These are phyloP conservation scores for Herminia tarsipennalis DNA, from an alignment of 2,888 invertebrate species.

Conservation along the genomic window DNA sequence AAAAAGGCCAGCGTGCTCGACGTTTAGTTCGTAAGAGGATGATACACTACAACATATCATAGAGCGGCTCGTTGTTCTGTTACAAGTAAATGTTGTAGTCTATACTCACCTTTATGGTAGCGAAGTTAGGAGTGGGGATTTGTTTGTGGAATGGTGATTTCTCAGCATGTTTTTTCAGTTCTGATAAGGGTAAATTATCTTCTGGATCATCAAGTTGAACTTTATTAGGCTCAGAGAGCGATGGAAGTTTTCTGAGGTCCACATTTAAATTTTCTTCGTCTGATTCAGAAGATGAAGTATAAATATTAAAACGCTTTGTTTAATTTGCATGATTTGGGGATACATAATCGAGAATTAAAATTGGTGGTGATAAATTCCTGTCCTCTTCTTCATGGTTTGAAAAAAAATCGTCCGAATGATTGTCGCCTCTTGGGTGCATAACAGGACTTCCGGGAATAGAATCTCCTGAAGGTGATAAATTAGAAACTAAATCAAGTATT, in stretches of 20 bases:
- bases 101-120: no score
- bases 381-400: not conserved
- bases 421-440: not conserved
- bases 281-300: constrained; percentile 11
- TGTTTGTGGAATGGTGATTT: no score
- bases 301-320: not conserved
- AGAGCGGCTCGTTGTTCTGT: no score
- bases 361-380: constrained; percentile 1
- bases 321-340: not conserved
- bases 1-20: no score
- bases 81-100: no score
- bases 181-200: no score
- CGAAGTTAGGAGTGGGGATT: no score
- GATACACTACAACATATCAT: no score
- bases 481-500: not conserved
- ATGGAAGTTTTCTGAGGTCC: not conserved
- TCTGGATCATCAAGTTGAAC: constrained; percentile 5
- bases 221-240: constrained; percentile 1
- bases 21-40: no score
- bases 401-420: not conserved
- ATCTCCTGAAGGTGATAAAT: not conserved
- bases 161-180: no score
- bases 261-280: constrained; percentile 9
- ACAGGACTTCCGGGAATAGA: not conserved
- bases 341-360: constrained; percentile 4